Conservation (phyloP, 2,797 vertebrate species). For the Gephyroberyx darwinii region DNA sequence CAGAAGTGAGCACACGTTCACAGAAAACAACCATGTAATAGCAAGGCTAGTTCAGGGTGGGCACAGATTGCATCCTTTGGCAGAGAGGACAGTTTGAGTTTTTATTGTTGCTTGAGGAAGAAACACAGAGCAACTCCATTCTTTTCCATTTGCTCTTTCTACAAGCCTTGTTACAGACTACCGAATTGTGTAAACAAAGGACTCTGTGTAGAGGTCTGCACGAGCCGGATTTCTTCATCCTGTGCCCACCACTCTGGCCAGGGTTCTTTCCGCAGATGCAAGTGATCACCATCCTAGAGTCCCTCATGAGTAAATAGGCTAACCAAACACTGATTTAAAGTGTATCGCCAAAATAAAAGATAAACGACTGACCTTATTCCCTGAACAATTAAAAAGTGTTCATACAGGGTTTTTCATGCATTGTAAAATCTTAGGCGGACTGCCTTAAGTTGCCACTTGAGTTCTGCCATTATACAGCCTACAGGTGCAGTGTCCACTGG, state of each 20-base stretch:
- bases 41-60: slow-evolving; percentile 16
- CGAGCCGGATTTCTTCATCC: slow-evolving; percentile 64
- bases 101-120: slow-evolving; percentile 51
- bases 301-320: slow-evolving; percentile 49
- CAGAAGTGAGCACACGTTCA: slow-evolving; percentile 37
- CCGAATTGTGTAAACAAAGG: slow-evolving; percentile 76
- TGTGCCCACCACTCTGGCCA: slow-evolving; percentile 60
- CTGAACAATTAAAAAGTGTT: slow-evolving; percentile 30
- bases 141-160: slow-evolving; percentile 70
- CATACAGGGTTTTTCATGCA: no score
- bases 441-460: background rate
- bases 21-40: slow-evolving; percentile 34
- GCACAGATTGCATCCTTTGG: slow-evolving; percentile 24
- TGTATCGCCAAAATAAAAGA: slow-evolving; percentile 46
- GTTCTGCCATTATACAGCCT: slow-evolving; percentile 27
- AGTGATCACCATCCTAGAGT: slow-evolving; percentile 61
- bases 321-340: slow-evolving; percentile 21
- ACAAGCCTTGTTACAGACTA: slow-evolving; percentile 67
- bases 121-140: slow-evolving; percentile 64
- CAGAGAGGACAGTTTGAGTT: slow-evolving; percentile 32
- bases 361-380: slow-evolving; percentile 25
- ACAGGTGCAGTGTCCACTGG: background rate
- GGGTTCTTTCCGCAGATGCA: slow-evolving; percentile 61
- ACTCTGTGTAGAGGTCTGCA: slow-evolving; percentile 61
- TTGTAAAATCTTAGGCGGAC: slow-evolving; percentile 14